Conservation (phyloP, 2,888 invertebrate species). For the Altica lythri region DNA sequence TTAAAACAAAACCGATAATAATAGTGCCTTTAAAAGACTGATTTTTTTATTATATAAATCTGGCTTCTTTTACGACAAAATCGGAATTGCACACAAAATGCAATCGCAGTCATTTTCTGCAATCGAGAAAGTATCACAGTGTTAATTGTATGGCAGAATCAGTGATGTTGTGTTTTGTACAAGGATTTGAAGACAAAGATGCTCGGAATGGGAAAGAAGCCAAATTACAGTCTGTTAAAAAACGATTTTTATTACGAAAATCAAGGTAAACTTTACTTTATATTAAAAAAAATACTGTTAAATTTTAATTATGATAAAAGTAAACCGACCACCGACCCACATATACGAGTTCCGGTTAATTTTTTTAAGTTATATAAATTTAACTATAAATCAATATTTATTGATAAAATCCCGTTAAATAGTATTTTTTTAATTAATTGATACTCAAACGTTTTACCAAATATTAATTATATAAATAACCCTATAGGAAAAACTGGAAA, state of each 20-base stretch:
- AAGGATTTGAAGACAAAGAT: constrained; percentile 64
- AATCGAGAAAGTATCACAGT: constrained; percentile 38
- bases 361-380: no score
- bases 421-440: no score
- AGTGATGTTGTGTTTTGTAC: constrained; percentile 71
- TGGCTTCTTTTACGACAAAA: constrained; percentile 4
- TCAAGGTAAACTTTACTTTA: constrained; percentile 55
- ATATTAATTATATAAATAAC: no score
- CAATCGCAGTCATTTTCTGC: constrained; percentile 23
- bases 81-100: constrained; percentile 19
- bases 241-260: constrained; percentile 49
- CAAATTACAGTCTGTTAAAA: constrained; percentile 50
- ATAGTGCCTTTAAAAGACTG: constrained; percentile 12
- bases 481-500: no score
- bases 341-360: no score
- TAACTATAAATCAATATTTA: no score
- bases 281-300: no score
- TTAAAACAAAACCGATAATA: no score
- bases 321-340: no score
- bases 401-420: no score
- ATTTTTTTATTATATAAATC: constrained; percentile 1
- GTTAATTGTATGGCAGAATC: constrained; percentile 41
- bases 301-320: no score
- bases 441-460: no score
- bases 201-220: constrained; percentile 49